Evolutionary conservation across 1,140 invertebrate genomes (phyloP).

Genomic region (Calycopis cecrops): DNA sequence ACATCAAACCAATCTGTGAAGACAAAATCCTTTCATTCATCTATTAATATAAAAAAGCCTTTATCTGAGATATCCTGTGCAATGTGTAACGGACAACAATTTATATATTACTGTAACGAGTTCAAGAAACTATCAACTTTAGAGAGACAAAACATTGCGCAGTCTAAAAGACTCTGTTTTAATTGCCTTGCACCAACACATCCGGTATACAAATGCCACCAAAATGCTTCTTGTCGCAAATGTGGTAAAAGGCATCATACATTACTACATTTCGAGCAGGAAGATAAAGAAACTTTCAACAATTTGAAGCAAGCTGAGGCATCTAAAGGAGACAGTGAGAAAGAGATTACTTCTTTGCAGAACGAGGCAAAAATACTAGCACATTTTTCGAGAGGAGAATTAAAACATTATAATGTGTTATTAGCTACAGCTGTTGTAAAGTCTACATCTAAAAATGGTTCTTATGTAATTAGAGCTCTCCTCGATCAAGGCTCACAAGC

Average conservation of each 20-base stretch:
- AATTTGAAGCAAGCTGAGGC: not conserved
- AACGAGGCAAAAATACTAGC: not conserved
- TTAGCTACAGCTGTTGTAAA: no score
- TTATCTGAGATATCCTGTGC: conserved; percentile 19
- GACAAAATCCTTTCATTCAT: conserved; percentile 13
- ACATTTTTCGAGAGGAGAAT: not conserved
- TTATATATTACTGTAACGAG: conserved; percentile 29
- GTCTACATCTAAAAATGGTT: no score
- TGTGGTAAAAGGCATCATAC: not conserved
- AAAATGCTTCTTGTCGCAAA: not conserved
- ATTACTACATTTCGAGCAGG: not conserved
- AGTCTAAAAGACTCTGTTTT: conserved; percentile 32
- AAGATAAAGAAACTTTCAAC: not conserved
- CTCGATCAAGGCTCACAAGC: no score
- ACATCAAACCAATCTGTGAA: not conserved
- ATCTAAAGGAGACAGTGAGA: no score
- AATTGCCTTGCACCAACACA: conserved; percentile 35
- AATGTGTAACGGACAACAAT: conserved; percentile 30
- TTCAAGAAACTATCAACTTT: conserved; percentile 21
- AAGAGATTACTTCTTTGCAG: no score
- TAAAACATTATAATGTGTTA: not conserved
- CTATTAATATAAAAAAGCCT: conserved; percentile 7
- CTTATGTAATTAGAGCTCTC: no score
- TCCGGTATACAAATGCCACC: conserved; percentile 23
- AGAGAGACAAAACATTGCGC: conserved; percentile 30